Percentiles rank a stretch among this genome's conserved stretches.
Evolutionary conservation across 2,797 vertebrate genomes (phyloP).

Genomic region (Hirundo rustica): DNA sequence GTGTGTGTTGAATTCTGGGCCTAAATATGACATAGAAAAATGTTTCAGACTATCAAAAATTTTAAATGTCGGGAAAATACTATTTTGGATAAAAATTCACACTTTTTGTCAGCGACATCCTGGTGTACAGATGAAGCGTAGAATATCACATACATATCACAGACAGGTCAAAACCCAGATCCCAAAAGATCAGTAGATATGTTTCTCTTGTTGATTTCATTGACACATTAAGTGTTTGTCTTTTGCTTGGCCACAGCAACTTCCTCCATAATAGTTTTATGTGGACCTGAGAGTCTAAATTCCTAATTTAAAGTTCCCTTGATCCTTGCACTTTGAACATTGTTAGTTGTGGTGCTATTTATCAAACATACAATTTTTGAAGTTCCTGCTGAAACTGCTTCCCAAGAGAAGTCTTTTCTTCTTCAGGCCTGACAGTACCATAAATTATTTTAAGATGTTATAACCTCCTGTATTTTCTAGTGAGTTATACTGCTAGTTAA

Average conservation of each 20-base stretch:
- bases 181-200: neutral
- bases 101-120: neutral
- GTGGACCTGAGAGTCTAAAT: conserved; percentile 20
- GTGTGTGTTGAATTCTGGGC: neutral
- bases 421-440: conserved; percentile 57
- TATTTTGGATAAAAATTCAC: neutral
- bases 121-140: neutral
- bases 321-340: conserved; percentile 52
- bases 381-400: conserved; percentile 49
- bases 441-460: conserved; percentile 70
- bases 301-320: conserved; percentile 53
- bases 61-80: neutral
- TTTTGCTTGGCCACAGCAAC: conserved; percentile 7
- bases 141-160: no score
- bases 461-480: conserved; percentile 55
- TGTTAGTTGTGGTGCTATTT: conserved; percentile 60
- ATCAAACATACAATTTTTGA: conserved; percentile 63
- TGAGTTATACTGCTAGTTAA: conserved; percentile 58
- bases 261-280: conserved; percentile 25
- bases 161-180: neutral
- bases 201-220: conserved; percentile 6
- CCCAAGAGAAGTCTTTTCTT: conserved; percentile 64
- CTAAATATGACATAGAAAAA: neutral
- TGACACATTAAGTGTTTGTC: conserved; percentile 17
- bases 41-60: neutral